Evolutionary conservation across 1,140 invertebrate genomes (phyloP).

Genomic region (Leguminivora glycinivorella): DNA sequence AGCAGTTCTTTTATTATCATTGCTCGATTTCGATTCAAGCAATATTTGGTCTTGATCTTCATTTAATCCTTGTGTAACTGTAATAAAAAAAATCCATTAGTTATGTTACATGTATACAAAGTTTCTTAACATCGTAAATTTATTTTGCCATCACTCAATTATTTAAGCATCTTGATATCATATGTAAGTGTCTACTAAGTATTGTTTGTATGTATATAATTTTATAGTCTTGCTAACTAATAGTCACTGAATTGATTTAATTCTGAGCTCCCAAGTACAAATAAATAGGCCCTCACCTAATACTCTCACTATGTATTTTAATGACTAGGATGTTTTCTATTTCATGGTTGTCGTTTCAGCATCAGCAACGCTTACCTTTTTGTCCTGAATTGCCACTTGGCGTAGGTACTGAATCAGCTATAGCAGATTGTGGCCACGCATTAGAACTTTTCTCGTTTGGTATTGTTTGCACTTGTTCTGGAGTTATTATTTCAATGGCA

Average conservation of each 20-base stretch:
- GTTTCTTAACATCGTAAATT: not conserved
- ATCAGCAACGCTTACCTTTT: not conserved
- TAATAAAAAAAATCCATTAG: not conserved
- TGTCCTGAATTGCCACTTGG: not conserved
- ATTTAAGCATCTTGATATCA: too few relatives aligned
- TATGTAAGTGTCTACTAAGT: too few relatives aligned
- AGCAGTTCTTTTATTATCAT: not conserved
- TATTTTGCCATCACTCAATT: too few relatives aligned
- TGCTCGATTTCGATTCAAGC: not conserved
- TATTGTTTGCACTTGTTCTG: not conserved
- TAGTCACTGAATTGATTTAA: too few relatives aligned
- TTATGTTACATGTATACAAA: not conserved
- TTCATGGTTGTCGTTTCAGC: too few relatives aligned
- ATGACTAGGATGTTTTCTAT: too few relatives aligned
- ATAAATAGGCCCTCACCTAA: too few relatives aligned
- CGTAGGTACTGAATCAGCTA: not conserved
- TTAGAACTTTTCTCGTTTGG: not conserved
- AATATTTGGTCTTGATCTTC: not conserved
- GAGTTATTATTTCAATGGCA: not conserved
- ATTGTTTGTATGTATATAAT: too few relatives aligned
- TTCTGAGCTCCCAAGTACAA: too few relatives aligned
- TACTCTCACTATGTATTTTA: too few relatives aligned
- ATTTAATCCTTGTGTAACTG: not conserved
- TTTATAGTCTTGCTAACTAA: too few relatives aligned
- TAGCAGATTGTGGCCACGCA: not conserved